These are phyloP conservation scores for Gadopsis marmoratus DNA, from an alignment of 2,797 vertebrate species.

Conservation along the genomic window DNA sequence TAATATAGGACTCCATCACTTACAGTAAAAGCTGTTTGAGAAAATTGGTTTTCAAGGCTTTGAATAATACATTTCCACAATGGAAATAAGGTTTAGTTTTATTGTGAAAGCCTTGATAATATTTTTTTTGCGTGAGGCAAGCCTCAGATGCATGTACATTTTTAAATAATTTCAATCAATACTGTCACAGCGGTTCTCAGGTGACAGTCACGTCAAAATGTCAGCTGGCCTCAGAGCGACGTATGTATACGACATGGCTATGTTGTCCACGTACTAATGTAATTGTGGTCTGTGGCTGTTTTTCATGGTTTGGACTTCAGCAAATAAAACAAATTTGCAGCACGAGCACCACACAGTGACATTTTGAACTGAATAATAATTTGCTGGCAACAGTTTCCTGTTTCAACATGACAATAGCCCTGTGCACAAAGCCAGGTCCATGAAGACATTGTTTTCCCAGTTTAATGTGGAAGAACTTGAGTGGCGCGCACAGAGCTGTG, in stretches of 20 bases:
- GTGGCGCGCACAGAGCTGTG: neutral
- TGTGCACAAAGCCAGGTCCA: neutral
- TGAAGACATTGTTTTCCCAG: neutral
- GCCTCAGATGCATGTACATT: neutral
- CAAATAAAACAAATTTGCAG: neutral
- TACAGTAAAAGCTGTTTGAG: neutral
- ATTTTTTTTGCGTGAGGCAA: neutral
- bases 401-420: neutral
- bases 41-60: neutral
- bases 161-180: neutral
- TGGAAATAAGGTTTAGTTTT: neutral
- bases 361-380: constrained; percentile 8
- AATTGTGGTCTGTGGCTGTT: neutral
- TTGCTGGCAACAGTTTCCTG: constrained; percentile 6
- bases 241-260: too few species aligned
- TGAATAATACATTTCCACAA: neutral
- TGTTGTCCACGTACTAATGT: neutral
- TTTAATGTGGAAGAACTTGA: neutral
- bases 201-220: neutral
- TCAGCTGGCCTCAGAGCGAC: neutral
- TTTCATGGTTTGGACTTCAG: neutral
- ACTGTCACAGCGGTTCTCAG: neutral
- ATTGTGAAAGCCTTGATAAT: neutral
- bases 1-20: neutral
- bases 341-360: neutral